phyloP scores from a whole-genome alignment of 2,113 vertebrate genomes.

The Haplochromis burtoni region DNA sequence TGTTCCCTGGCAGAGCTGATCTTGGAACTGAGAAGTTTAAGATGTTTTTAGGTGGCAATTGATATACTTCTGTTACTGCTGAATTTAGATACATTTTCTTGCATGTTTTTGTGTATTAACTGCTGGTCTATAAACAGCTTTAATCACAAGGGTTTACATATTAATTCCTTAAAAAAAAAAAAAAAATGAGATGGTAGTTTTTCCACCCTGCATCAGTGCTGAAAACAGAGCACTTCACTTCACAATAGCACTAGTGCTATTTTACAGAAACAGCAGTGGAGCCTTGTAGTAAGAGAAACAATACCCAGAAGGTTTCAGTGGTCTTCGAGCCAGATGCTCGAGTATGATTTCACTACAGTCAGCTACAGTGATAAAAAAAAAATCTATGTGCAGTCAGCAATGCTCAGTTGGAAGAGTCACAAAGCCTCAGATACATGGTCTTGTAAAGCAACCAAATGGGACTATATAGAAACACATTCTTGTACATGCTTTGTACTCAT shows the following conservation, averaged over 20 bases:
- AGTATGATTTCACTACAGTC: not conserved
- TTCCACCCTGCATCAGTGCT: not conserved
- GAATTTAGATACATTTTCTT: not conserved
- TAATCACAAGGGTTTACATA: not conserved
- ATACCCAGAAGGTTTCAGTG: not conserved
- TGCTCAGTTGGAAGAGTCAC: not conserved
- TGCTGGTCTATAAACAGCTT: not conserved
- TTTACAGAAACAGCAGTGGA: not conserved
- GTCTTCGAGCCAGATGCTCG: not conserved
- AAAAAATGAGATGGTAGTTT: fast-evolving
- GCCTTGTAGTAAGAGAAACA: not conserved
- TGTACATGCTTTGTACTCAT: not conserved
- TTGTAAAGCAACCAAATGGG: not conserved
- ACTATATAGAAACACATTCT: not conserved
- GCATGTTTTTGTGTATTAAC: not conserved
- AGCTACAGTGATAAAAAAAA: not conserved
- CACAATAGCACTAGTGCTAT: not conserved
- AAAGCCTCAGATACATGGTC: not conserved
- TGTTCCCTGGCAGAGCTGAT: not conserved
- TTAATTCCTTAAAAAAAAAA: not conserved
- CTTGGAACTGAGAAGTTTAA: not conserved
- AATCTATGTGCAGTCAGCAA: not conserved
- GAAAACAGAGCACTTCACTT: not conserved
- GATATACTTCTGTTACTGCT: not conserved
- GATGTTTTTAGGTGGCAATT: not conserved